Base-by-base conservation (phyloP, 35 echinoderm and acorn worm species). In the Apostichopus japonicus region DNA sequence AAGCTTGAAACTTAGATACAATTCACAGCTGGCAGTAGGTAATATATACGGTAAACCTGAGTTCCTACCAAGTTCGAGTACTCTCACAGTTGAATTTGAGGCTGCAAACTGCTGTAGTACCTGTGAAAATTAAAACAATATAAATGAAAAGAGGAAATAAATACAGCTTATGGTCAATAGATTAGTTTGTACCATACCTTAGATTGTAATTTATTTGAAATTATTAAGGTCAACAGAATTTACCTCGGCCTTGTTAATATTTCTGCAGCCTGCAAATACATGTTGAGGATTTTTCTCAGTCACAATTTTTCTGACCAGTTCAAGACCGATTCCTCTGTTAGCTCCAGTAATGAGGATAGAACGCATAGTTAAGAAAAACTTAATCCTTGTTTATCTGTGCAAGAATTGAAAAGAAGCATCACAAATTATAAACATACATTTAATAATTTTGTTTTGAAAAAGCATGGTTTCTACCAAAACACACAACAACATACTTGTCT, bases 321-420 rank as follows among this genome's bases (percentile, higher is more conserved):
- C 95, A 21, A 96, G 77, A 10, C 95, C 95, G 53, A 96, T 80
- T 53, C 95, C 95, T 27, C 95, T 81, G 24, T 94, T 96, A 17
- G 95, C 95, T 80, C 95, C 95, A 27, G 95, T 96, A 8, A 96
- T 84, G 23, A 95, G 90, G 52, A 95, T 44, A 2, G 93, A 80
- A 51, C 24, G n/a, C 75, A 94, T 90, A 22, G 19, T 84, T 1
- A 7, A 44, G 33, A 44, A 44, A 44, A 44, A 44, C 33, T 44
- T 44, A 44, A 44, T 44, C 33, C 33, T 44, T 44, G 33, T 44
- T 44, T 44, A 44, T 44, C 33, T 44, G 33, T 44, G 4, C 33
- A 0, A 44, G 33, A 44, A 44, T 44, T 44, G 2, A 44, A 44
- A 44, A 44, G 33, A 44, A 44, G 33, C 33, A 44, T 44, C 2